A percentile compares a stretch with the other conserved stretches of the same genome.
phyloP scores from a whole-genome alignment of 2,888 invertebrate genomes.

The Pollenia angustigena region DNA sequence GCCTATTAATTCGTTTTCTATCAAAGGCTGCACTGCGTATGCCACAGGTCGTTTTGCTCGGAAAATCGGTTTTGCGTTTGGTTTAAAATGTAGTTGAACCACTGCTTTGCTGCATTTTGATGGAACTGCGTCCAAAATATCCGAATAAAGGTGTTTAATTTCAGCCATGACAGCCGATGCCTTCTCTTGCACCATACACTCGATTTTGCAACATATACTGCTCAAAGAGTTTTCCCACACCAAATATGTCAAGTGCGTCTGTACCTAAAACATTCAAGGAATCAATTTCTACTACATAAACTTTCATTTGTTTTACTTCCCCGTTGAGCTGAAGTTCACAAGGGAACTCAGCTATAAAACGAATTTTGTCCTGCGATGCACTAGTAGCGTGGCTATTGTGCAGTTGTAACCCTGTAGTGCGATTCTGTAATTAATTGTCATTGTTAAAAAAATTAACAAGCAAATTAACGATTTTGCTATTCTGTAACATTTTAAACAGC shows the following conservation, averaged over 20 bases:
- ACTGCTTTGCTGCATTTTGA: slow-evolving; percentile 10
- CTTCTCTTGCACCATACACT: background rate
- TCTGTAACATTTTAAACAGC: too few species aligned
- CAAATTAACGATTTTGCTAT: too few species aligned
- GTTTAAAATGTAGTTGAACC: slow-evolving; percentile 17
- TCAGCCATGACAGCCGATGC: background rate
- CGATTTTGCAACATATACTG: slow-evolving; percentile 23
- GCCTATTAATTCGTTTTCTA: slow-evolving; percentile 34
- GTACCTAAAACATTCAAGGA: slow-evolving; percentile 12
- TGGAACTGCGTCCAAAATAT: background rate
- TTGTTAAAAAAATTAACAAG: too few species aligned
- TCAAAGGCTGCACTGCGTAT: slow-evolving; percentile 18
- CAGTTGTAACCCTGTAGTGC: background rate
- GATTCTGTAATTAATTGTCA: too few species aligned
- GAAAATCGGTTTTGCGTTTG: slow-evolving; percentile 27
- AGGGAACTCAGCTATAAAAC: slow-evolving; percentile 17
- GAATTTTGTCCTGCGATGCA: slow-evolving; percentile 14
- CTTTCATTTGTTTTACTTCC: slow-evolving; percentile 14
- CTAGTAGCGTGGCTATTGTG: background rate
- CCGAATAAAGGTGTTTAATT: background rate
- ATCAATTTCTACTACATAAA: slow-evolving; percentile 33
- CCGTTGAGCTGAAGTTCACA: slow-evolving; percentile 22
- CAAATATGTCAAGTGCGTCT: slow-evolving; percentile 14
- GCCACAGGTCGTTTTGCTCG: slow-evolving; percentile 27
- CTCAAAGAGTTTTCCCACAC: slow-evolving; percentile 39